phyloP scores from a whole-genome alignment of 2,888 invertebrate genomes.

The Scaptodrosophila latifasciaeformis region DNA sequence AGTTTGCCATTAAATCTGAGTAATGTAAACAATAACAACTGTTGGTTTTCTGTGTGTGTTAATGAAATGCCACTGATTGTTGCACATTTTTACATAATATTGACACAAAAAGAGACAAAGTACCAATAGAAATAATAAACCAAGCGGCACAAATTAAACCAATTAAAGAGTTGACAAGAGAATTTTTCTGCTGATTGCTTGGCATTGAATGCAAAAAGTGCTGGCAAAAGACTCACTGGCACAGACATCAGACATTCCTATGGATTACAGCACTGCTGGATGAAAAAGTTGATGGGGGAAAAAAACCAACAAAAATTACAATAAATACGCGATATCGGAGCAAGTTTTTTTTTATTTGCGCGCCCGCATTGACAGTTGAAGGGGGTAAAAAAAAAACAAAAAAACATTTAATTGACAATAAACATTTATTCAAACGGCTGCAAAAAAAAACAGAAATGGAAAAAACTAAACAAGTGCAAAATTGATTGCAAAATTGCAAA shows the following conservation, averaged over 20 bases:
- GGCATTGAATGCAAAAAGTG: slow-evolving; percentile 27
- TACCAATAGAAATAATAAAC: slow-evolving; percentile 60
- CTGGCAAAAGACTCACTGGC: too few species aligned
- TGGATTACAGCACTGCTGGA: not conserved
- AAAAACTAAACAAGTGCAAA: slow-evolving; percentile 32
- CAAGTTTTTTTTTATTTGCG: slow-evolving; percentile 18
- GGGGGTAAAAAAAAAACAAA: slow-evolving; percentile 29
- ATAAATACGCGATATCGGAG: slow-evolving; percentile 40
- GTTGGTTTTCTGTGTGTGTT: too few species aligned
- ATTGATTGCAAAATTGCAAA: slow-evolving; percentile 23
- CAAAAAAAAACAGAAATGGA: slow-evolving; percentile 22
- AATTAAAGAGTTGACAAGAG: slow-evolving; percentile 45
- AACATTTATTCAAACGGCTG: slow-evolving; percentile 64
- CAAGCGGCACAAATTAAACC: slow-evolving; percentile 61
- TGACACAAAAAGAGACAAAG: slow-evolving; percentile 60
- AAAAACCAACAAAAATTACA: slow-evolving; percentile 4
- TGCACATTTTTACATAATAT: slow-evolving; percentile 47
- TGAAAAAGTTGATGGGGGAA: not conserved
- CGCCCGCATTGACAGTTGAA: slow-evolving; percentile 44
- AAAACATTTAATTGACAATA: slow-evolving; percentile 59
- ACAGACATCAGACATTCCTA: too few species aligned
- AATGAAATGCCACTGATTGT: too few species aligned
- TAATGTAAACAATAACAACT: too few species aligned
- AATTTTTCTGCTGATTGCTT: slow-evolving; percentile 46
- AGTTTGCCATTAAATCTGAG: too few species aligned